These are phyloP conservation scores for Thymallus thymallus DNA, from an alignment of 2,113 vertebrate genomes.

Conservation along the genomic window DNA sequence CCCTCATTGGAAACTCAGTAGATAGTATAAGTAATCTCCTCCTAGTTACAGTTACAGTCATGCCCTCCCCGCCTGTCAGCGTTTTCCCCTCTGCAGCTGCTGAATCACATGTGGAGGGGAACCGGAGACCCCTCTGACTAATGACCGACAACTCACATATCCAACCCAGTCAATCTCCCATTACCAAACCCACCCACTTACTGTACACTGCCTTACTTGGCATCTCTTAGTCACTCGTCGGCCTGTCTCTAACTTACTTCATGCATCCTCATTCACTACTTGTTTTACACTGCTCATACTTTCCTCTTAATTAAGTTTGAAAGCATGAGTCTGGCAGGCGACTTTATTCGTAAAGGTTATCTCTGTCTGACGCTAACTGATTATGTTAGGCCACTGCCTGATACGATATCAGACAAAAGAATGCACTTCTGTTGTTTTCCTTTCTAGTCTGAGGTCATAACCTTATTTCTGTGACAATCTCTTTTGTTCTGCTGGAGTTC, in stretches of 20 bases:
- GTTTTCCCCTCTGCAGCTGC: conserved; percentile 73
- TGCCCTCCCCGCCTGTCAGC: conserved; percentile 70
- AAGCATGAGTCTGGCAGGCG: not conserved
- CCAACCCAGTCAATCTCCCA: conserved; percentile 2
- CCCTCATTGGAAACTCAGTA: conserved; percentile 6
- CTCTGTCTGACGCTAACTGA: not conserved
- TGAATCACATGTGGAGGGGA: conserved; percentile 77
- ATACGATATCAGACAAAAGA: conserved; percentile 23
- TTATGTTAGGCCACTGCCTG: conserved; percentile 1
- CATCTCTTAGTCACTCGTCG: no score
- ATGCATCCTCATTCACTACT: not conserved
- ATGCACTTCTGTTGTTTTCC: conserved; percentile 31
- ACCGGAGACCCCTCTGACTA: conserved; percentile 10
- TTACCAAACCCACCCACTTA: not conserved
- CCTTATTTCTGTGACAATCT: conserved; percentile 38
- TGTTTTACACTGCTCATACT: not conserved
- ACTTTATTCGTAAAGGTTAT: not conserved
- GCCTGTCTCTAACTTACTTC: not conserved
- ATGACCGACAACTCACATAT: not conserved
- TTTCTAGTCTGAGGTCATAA: conserved; percentile 52
- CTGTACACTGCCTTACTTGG: not conserved
- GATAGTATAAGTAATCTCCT: conserved; percentile 24
- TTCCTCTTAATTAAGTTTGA: not conserved
- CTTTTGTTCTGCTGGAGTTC: conserved; percentile 38
- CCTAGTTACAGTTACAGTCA: conserved; percentile 59